Percentiles rank a stretch among this genome's conserved stretches.
These are phyloP conservation scores for Drosophila mercatorum DNA, from an alignment of 2,888 invertebrate genomes.

Conservation along the genomic window DNA sequence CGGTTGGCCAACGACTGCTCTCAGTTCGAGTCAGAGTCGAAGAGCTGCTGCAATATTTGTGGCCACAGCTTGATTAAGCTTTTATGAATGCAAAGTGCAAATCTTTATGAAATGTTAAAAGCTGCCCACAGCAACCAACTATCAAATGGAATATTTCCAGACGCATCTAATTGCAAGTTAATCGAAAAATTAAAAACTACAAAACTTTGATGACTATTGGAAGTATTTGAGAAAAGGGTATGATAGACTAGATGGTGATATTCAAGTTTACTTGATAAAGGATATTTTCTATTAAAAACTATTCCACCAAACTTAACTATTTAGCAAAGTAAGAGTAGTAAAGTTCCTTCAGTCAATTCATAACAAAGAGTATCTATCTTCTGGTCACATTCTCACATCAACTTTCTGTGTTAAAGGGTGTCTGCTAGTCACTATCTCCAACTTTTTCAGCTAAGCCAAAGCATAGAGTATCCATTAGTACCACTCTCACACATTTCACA, in stretches of 20 bases:
- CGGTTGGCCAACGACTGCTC: slow-evolving; percentile 21
- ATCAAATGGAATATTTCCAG: neutral
- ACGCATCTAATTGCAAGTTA: slow-evolving; percentile 16
- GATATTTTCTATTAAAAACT: too few relatives aligned
- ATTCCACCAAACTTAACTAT: too few relatives aligned
- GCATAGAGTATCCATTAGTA: neutral
- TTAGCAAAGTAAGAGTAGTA: too few relatives aligned
- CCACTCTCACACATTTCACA: neutral
- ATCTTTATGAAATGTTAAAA: slow-evolving; percentile 14
- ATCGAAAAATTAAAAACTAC: slow-evolving; percentile 12
- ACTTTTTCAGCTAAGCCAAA: neutral
- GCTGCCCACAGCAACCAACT: neutral
- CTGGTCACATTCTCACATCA: too few relatives aligned
- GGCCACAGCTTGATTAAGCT: slow-evolving; percentile 28
- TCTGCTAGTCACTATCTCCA: neutral
- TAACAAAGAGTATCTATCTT: too few relatives aligned
- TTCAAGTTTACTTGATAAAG: too few relatives aligned
- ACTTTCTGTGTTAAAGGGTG: too few relatives aligned
- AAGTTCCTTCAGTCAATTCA: too few relatives aligned
- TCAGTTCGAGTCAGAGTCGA: neutral
- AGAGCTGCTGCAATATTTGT: slow-evolving; percentile 13
- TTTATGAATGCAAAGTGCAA: slow-evolving; percentile 25
- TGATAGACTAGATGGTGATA: neutral
- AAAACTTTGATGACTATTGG: neutral
- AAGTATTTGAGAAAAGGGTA: too few relatives aligned